Base-by-base conservation (phyloP, 2,797 vertebrate genomes). In the Denticeps clupeoides region DNA sequence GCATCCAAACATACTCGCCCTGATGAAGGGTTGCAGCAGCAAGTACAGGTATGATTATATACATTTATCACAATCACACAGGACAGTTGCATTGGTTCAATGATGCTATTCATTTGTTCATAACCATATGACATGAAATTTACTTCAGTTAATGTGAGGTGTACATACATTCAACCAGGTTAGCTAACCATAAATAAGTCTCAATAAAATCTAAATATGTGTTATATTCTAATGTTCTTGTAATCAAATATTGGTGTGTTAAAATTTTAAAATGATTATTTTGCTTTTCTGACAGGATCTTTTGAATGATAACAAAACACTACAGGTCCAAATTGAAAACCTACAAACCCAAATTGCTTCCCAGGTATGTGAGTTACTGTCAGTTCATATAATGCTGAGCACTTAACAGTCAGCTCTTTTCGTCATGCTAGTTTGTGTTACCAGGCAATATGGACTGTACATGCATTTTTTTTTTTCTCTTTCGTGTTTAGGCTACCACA, bases 321-420 rank as follows among this genome's bases (percentile, higher is more conserved):
- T 97, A 64, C 88, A 88, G 62, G 81, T 81, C 60, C 90, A 92
- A 60, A 85, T 83, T 22, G 90, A 93, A 61, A 87, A 74, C 60
- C 79, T 91, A 62, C 90, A 94, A 81, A 82, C 85, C 46, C 91
- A 97, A 75, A 79, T 94, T 57, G 83, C 83, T 45, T 80, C 88
- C 49, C 93, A 97, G 91, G 95, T 97, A 83, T 69, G 18, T 35
- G 18, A 9, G 12, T 27, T 47, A 45, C 31, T 23, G 7, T 22
- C 5, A 8, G 35, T 7, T 16, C 16, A 31, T 49, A 13, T 12
- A 13, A 5, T 7, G 3, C 9, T 5, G 7, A 31, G 48, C n/a
- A n/a, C n/a, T n/a, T n/a, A n/a, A n/a, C n/a, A n/a, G n/a, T n/a
- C n/a, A n/a, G n/a, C n/a, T n/a, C n/a, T n/a, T n/a, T n/a, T n/a